phyloP scores from a whole-genome alignment of 2,888 invertebrate species.

The Rhimphoctona megacephalus region DNA sequence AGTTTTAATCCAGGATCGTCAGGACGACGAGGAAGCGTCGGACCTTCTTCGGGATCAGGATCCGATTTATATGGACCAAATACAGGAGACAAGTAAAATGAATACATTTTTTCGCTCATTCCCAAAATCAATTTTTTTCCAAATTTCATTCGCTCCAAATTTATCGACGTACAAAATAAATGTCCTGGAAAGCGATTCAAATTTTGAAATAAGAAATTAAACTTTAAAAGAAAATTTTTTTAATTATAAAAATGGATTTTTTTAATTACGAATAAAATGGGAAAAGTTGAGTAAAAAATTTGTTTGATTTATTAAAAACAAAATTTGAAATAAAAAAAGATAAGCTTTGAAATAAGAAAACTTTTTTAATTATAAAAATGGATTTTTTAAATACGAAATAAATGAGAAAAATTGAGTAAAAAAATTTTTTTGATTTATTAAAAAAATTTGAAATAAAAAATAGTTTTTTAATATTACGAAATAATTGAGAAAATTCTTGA shows the following conservation, averaged over 20 bases:
- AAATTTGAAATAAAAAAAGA: neutral
- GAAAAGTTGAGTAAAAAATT: too few species aligned
- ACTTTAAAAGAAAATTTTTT: neutral
- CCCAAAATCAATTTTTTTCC: neutral
- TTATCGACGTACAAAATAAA: neutral
- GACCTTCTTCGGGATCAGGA: constrained; percentile 41
- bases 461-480: too few species aligned
- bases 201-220: neutral
- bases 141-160: neutral
- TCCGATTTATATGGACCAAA: constrained; percentile 52
- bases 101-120: neutral
- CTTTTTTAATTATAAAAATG: too few species aligned
- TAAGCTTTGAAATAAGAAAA: neutral
- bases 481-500: too few species aligned
- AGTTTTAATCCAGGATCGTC: constrained; percentile 70
- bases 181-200: too few species aligned
- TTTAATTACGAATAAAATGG: too few species aligned
- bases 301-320: too few species aligned
- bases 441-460: too few species aligned
- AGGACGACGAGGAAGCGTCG: constrained; percentile 63
- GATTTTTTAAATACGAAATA: too few species aligned
- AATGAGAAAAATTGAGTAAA: too few species aligned
- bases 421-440: too few species aligned
- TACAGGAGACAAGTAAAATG: constrained; percentile 72
- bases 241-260: too few species aligned